A percentile compares a stretch with the other conserved stretches of the same genome.
These are phyloP conservation scores for Galeopterus variegatus DNA, from an alignment of 2,113 vertebrate genomes.

Conservation along the genomic window DNA sequence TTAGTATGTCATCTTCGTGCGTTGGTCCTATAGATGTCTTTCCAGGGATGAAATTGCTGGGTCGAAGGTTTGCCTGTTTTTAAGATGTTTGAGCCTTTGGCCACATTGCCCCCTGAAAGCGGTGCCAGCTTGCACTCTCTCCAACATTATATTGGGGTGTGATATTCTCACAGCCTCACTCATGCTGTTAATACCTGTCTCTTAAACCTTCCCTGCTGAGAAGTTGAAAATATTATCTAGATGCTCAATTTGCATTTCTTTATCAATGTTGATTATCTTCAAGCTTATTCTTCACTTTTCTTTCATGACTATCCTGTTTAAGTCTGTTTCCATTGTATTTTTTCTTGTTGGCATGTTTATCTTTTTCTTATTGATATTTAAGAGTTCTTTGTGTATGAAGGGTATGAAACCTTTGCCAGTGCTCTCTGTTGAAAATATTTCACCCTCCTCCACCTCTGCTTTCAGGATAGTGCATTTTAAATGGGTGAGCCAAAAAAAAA, in stretches of 20 bases:
- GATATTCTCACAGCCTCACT: neutral
- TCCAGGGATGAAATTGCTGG: neutral
- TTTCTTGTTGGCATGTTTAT: neutral
- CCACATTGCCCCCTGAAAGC: accelerated
- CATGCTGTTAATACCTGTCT: no score
- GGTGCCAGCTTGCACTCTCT: neutral
- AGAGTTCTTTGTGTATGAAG: conserved; percentile 24
- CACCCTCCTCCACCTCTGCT: neutral
- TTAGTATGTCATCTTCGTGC: accelerated
- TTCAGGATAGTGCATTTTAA: neutral
- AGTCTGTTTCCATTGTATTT: neutral
- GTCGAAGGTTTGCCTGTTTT: neutral
- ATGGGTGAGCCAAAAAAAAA: no score
- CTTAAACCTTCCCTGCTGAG: neutral
- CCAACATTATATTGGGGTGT: accelerated
- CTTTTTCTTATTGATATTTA: conserved; percentile 7
- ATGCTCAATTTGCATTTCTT: neutral
- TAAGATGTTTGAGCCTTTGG: neutral
- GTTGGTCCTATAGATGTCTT: neutral
- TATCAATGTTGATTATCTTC: neutral
- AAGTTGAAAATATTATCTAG: neutral
- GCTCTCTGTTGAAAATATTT: neutral
- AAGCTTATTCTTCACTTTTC: neutral
- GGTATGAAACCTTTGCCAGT: neutral
- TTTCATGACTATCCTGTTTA: neutral